Evolutionary conservation across 2,888 invertebrate genomes (phyloP), one percentile per base, ranked within the genome.

Genomic region (Patella pellucida): DNA sequence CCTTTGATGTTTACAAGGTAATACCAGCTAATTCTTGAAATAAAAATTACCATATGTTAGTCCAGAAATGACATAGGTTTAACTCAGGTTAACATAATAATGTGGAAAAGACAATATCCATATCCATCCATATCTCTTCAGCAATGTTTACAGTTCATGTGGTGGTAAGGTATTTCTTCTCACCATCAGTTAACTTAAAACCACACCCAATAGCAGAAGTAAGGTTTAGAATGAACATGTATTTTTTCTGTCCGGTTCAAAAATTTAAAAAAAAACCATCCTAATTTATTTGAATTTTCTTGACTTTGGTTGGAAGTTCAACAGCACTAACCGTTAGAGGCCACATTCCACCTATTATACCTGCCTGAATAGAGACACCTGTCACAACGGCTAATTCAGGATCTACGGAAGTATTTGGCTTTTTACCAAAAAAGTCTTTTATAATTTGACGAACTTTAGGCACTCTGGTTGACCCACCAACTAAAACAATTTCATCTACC

Each of bases 331-430:
- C 92, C 73, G 90, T 89, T 62, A 92, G 85, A 0, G 92, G 92
- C 92, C 92, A 92, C 84, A 91, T 92, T 11, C 92, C 92, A 31
- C 92, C 92, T 52, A 92, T 86, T 52, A 92, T 92, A 15, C 92
- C 92, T 3, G 92, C 92, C 82, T 92, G 92, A 50, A 92, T 90
- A 9, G 92, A 89, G 27, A 92, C 92, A 1, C 92, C 92, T 9
- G 90, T 90, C 3, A 89, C 92, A 0, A 92, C 92, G 2, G 92
- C 92, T 70, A 92, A 83, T 77, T 92, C 92, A 1, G 92, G 92
- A 78, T 92, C 92, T 19, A 90, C 82, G 1, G 85, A 79, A 0
- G 87, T 88, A 78, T 90, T 89, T 3, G 87, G 89, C 9, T 81
- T 81, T 73, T 89, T 89, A 3, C 82, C 77, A 81, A 92, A 92